Base-by-base conservation (phyloP, 2,113 vertebrate genomes). In the Falcunculus frontatus region DNA sequence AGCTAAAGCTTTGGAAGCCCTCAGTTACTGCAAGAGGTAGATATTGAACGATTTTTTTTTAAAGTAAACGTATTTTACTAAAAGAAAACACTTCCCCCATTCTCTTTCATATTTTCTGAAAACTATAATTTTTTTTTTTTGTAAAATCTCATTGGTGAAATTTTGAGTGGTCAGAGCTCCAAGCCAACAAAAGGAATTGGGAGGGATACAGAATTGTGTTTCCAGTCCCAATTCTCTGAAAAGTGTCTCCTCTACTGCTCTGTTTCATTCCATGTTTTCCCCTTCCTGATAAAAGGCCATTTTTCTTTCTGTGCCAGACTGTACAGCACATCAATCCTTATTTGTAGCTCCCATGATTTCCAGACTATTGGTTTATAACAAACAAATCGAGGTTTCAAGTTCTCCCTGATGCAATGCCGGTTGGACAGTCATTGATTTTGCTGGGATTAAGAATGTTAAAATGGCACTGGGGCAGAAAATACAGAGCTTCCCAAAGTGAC, bases 361-460 rank as follows among this genome's bases (percentile, higher is more conserved):
- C 87, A 85, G 80, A 60, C 90, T 88, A 50, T 75, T 79, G 91
- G 95, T 91, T 96, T 83, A 88, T 70, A 94, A 76, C 78, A 96
- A 93, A 96, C 86, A 96, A 89, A 92, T 44, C 84, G 65, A 79
- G 68, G 72, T 80, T 95, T 93, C 63, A 77, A 32, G 84, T 49
- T 92, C 32, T 96, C 76, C 67, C 76, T 63, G 80, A 64, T n/a
- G 68, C 16, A 53, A 64, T 49, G 1, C 65, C 4, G 55, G n/a
- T 90, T 93, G 90, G 90, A 77, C 75, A 92, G 76, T 33, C 94
- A 93, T 81, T 91, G 95, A 93, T 96, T 97, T 91, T 91, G 33
- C 55, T 76, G 55, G 81, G 55, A 88, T 80, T 64, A 91, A 89
- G 89, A 56, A 92, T 41, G 69, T 37, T 93, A 82, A 87, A 84